A percentile compares a stretch with the other conserved stretches of the same genome.
These are phyloP conservation scores for Drosophila rufa DNA, from an alignment of 1,140 invertebrate species.

Conservation along the genomic window DNA sequence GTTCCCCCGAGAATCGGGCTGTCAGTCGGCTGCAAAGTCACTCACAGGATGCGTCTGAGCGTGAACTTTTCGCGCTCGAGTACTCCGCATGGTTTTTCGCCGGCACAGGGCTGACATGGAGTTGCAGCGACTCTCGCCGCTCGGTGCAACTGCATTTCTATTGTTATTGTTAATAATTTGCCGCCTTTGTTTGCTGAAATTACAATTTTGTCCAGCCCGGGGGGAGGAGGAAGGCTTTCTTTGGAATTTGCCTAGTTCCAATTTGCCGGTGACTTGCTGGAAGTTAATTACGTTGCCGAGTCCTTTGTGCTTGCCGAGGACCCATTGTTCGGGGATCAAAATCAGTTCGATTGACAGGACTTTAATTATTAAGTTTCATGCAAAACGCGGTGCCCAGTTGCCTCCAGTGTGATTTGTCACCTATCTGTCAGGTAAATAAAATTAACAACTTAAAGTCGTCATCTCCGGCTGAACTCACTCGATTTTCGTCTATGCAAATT, in stretches of 20 bases:
- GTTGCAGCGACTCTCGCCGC: constrained; percentile 39
- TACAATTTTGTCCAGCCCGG: constrained; percentile 40
- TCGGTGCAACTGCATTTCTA: constrained; percentile 53
- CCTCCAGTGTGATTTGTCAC: not conserved
- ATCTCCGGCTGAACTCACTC: constrained; percentile 1
- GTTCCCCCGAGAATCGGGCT: constrained; percentile 17
- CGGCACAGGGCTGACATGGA: constrained; percentile 51
- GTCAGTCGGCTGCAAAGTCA: constrained; percentile 63
- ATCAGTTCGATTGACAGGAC: not conserved
- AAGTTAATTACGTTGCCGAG: constrained; percentile 32
- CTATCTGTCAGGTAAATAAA: not conserved
- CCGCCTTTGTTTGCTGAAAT: constrained; percentile 57
- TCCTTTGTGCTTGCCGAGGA: not conserved
- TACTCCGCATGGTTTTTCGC: constrained; percentile 46
- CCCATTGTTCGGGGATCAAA: constrained; percentile 12
- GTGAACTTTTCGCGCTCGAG: constrained; percentile 68
- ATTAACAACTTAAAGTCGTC: not conserved
- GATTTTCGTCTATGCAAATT: constrained; percentile 28
- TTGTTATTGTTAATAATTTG: constrained; percentile 82
- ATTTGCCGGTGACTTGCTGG: constrained; percentile 20
- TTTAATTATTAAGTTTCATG: not conserved
- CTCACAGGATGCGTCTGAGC: constrained; percentile 71
- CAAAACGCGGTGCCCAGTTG: not conserved
- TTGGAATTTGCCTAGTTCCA: constrained; percentile 20
- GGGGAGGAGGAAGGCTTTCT: not conserved